Conservation (phyloP, 2,888 invertebrate species). For the Baronia brevicornis region DNA sequence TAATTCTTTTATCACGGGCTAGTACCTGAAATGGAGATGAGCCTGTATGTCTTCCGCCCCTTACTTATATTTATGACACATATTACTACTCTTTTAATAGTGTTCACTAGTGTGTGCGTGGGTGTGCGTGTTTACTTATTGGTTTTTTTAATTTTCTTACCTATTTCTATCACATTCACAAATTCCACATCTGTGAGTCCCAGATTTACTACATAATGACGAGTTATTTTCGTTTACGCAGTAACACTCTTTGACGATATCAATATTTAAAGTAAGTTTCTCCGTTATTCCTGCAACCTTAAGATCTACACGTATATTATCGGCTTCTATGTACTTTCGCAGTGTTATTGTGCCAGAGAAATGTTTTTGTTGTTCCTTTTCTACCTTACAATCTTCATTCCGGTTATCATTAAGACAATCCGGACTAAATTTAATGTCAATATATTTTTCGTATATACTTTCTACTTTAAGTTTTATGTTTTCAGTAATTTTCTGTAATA, state of each 20-base stretch:
- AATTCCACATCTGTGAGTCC: constrained; percentile 71
- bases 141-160: too few species aligned
- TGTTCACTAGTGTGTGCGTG: too few species aligned
- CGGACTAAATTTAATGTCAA: constrained; percentile 63
- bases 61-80: too few species aligned
- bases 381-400: constrained; percentile 25
- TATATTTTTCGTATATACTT: constrained; percentile 17
- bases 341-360: constrained; percentile 72
- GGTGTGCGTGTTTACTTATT: too few species aligned
- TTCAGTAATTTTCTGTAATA: constrained; percentile 37
- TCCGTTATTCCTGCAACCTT: constrained; percentile 84
- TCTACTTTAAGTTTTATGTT: constrained; percentile 22
- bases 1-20: too few species aligned
- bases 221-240: constrained; percentile 69
- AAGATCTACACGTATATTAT: constrained; percentile 71
- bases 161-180: constrained; percentile 66
- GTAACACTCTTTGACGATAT: constrained; percentile 82
- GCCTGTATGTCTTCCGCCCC: too few species aligned
- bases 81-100: too few species aligned
- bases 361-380: constrained; percentile 24
- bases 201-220: constrained; percentile 47
- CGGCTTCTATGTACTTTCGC: constrained; percentile 74
- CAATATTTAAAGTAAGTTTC: constrained; percentile 78
- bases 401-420: constrained; percentile 28
- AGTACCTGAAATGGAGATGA: too few species aligned